Conservation (phyloP, 2,888 invertebrate species). For the Pemphredon lugubris region DNA sequence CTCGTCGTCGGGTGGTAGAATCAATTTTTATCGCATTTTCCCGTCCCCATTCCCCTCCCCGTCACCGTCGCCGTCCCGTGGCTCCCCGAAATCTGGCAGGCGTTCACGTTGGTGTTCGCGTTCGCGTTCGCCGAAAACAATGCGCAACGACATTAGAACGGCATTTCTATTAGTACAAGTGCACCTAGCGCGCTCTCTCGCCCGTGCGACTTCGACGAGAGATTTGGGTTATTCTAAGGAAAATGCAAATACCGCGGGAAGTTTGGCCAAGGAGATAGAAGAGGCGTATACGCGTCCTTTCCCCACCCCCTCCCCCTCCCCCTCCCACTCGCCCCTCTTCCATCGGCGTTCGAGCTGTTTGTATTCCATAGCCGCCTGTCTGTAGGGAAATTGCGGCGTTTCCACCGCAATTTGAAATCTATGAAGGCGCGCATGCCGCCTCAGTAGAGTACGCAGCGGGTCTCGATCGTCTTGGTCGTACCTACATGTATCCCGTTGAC, state of each 20-base stretch:
- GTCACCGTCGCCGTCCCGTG: too few species aligned
- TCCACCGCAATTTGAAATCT: conserved; percentile 56
- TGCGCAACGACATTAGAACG: conserved; percentile 44
- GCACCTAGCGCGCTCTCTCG: too few species aligned
- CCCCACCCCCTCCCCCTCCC: conserved; percentile 24
- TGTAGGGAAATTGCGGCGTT: conserved; percentile 62
- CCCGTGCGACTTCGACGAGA: conserved; percentile 36
- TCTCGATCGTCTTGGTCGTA: conserved; percentile 31
- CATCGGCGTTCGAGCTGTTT: conserved; percentile 50
- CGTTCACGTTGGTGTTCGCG: too few species aligned
- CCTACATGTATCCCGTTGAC: too few species aligned
- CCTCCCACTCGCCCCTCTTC: conserved; percentile 10
- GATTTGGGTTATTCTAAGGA: conserved; percentile 66
- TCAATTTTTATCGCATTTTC: too few species aligned
- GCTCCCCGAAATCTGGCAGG: too few species aligned
- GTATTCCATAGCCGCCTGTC: conserved; percentile 57
- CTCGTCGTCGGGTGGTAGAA: too few species aligned
- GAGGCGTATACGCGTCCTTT: conserved; percentile 29
- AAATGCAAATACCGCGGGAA: conserved; percentile 73
- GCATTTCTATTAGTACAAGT: conserved; percentile 54
- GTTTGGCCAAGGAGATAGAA: conserved; percentile 63
- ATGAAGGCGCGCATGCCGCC: conserved; percentile 26
- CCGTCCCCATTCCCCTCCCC: too few species aligned
- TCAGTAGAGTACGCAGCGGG: too few species aligned
- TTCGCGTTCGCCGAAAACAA: conserved; percentile 47